These are phyloP conservation scores for Chrysodeixis includens DNA, from an alignment of 2,888 invertebrate species.

Conservation along the genomic window DNA sequence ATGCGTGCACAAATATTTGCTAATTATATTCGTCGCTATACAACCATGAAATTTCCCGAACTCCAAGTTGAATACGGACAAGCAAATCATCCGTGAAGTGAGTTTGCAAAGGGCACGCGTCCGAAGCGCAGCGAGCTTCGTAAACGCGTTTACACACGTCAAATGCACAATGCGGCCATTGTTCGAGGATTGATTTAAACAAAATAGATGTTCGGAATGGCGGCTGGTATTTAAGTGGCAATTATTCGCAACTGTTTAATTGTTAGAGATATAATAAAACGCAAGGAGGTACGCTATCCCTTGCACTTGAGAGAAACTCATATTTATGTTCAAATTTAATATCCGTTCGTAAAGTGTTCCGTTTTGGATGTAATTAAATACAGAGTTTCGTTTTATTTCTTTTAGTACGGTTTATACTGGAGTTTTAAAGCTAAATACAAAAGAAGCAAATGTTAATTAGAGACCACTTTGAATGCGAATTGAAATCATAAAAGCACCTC, in stretches of 20 bases:
- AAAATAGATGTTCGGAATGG: conserved; percentile 36
- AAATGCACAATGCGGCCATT: conserved; percentile 58
- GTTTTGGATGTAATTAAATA: conserved; percentile 41
- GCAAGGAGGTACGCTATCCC: conserved; percentile 23
- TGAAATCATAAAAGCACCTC: conserved; percentile 15
- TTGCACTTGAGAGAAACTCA: conserved; percentile 40
- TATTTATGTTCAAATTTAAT: conserved; percentile 55
- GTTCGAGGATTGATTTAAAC: conserved; percentile 49
- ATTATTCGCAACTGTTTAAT: conserved; percentile 50
- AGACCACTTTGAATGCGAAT: not conserved
- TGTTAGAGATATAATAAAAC: conserved; percentile 44
- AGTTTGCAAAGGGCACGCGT: conserved; percentile 63
- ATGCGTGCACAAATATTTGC: conserved; percentile 23
- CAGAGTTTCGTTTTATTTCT: conserved; percentile 32
- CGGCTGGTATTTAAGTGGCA: conserved; percentile 45
- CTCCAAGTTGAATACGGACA: conserved; percentile 57
- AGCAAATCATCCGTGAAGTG: conserved; percentile 70
- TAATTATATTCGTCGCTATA: conserved; percentile 46
- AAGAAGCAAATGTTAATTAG: conserved; percentile 4
- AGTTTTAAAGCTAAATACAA: conserved; percentile 7
- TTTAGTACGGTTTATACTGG: conserved; percentile 25
- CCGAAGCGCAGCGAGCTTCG: conserved; percentile 54
- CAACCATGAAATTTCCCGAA: conserved; percentile 55
- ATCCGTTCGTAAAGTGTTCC: conserved; percentile 43
- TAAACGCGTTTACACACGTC: conserved; percentile 62